These are phyloP conservation scores for Clarias laeviceps DNA, from an alignment of 2,797 vertebrate species.

Conservation along the genomic window DNA sequence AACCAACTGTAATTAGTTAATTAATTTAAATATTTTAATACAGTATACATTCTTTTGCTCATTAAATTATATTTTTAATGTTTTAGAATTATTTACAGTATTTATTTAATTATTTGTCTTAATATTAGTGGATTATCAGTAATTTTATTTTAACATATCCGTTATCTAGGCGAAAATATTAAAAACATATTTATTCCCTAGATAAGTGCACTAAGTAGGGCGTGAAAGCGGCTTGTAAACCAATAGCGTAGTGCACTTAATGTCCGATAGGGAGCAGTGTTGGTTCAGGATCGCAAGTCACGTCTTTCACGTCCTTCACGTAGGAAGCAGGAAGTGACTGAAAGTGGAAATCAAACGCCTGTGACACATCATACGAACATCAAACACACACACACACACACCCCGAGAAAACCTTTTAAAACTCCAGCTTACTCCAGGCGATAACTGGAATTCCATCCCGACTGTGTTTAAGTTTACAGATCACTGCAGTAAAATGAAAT, in stretches of 20 bases:
- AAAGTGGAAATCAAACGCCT: not conserved
- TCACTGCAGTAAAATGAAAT: not conserved
- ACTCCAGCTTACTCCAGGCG: too few relatives aligned
- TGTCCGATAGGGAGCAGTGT: not conserved
- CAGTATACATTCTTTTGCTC: not conserved
- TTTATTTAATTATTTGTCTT: not conserved
- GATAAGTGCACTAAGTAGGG: not conserved
- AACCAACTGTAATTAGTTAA: too few relatives aligned
- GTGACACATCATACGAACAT: not conserved
- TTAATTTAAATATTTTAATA: too few relatives aligned
- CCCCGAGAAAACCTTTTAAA: too few relatives aligned
- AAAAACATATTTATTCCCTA: not conserved
- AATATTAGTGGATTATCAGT: not conserved
- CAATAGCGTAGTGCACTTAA: not conserved
- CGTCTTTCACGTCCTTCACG: conserved; percentile 53
- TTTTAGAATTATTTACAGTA: not conserved
- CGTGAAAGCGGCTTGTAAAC: not conserved
- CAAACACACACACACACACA: not conserved
- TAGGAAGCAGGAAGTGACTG: conserved; percentile 19
- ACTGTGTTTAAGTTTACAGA: not conserved
- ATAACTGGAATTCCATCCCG: too few relatives aligned
- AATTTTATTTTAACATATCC: not conserved
- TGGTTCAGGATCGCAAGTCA: conserved; percentile 15
- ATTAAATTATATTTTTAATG: too few relatives aligned
- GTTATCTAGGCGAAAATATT: not conserved